Evolutionary conservation across 2,888 invertebrate genomes (phyloP), one percentile per base, ranked within the genome.

Genomic region (Rhamphomyia laevipes): DNA sequence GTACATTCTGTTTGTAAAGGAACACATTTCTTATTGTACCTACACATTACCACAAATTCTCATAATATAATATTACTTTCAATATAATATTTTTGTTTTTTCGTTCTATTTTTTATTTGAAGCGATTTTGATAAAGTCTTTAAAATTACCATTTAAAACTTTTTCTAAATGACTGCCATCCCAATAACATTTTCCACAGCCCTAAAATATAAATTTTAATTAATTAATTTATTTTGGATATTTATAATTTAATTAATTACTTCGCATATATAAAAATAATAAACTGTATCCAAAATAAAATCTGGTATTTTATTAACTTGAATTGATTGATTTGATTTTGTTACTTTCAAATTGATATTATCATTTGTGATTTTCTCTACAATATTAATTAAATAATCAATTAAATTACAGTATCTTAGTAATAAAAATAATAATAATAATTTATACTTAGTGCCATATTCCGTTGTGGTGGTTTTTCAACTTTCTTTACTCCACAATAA

Each of bases 271-370:
- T 51, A 56, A 49, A 53, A 56, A 38, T 44, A 41, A 16, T 48
- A 17, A 30, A 50, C 35, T n/a, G 45, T 48, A 44, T 53, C 58
- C 12, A 60, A 59, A 31, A 65, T 62, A 15, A 68, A 70, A 45
- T 66, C 68, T 3, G 70, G 66, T 55, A 70, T 67, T 27, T 68
- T 68, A 15, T 63, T 49, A 9, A 56, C 18, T 46, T 53, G 54
- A 17, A 56, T 53, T 30, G 21, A 38, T 17, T 45, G 43, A 3
- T 53, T 52, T 12, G 51, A 44, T 10, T 48, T 23, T 16, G 54
- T 54, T 30, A 45, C 42, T 44, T 50, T 50, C 7, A 47, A 18
- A 31, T 35, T 18, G 16, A 49, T 44, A 33, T 16, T 44, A 37
- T 55, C 7, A 31, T 41, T 27, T 13, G 51, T 47, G 35, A 53